Evolutionary conservation across 2,113 vertebrate species (phyloP).

Genomic region (Phalacrocorax brasilianus): DNA sequence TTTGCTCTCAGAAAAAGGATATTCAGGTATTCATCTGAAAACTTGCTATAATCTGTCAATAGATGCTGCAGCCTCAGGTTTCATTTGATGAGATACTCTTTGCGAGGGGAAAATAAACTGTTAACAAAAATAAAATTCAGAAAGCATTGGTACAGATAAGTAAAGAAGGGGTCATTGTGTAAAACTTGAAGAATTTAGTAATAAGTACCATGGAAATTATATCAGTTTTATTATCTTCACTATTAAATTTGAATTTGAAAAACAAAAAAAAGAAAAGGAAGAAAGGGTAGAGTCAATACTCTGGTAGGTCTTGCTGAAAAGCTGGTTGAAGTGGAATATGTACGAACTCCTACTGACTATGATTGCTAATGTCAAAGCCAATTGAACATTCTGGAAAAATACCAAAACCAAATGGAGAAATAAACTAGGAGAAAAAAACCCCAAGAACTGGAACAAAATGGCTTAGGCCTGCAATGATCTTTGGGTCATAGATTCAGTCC

Average conservation of each 20-base stretch:
- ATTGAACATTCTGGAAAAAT: neutral
- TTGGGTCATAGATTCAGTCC: neutral
- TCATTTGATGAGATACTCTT: constrained; percentile 42
- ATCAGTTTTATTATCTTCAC: neutral
- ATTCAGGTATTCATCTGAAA: constrained; percentile 7
- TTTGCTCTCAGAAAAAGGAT: neutral
- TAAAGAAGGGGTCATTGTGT: neutral
- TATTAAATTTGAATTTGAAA: neutral
- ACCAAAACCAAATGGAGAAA: neutral
- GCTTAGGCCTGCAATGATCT: neutral
- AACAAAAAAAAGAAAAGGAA: neutral
- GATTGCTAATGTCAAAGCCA: neutral
- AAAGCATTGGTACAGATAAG: neutral
- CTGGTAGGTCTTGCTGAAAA: neutral
- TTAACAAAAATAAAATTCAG: constrained; percentile 19
- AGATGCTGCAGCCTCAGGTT: constrained; percentile 10
- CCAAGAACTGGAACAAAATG: neutral
- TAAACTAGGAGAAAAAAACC: neutral
- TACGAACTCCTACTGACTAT: neutral
- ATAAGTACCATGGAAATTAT: neutral
- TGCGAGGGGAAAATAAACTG: constrained; percentile 11
- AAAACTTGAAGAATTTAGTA: neutral
- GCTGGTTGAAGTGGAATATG: neutral
- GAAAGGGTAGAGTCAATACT: neutral
- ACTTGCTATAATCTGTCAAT: constrained; percentile 17